Base-by-base conservation (phyloP, 2,797 vertebrate genomes). In the Arctocebus calabarensis region DNA sequence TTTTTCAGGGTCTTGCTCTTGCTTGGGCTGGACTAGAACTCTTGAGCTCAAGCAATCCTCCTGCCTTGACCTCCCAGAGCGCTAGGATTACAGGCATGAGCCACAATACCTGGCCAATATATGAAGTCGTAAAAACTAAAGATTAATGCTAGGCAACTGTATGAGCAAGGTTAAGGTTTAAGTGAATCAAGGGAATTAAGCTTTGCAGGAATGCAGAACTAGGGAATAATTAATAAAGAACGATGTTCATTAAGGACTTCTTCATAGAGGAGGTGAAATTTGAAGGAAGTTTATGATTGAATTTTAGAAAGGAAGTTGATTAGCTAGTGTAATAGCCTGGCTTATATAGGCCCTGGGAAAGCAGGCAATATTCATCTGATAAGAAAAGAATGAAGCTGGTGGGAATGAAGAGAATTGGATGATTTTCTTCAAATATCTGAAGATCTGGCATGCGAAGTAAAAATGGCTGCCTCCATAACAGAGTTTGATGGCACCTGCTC, bases 221-320 rank as follows among this genome's bases (percentile, higher is more conserved):
- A 68, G 3, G 27, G 27, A 57, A 55, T 62, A 83, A 62, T 73
- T 75, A 78, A 57, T 68, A 79, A 91, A 37, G 29, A 83, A 11
- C 45, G 3, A 13, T 45, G 9, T 91, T 94, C 88, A 92, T 83
- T 74, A 93, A 78, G 48, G 34, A 62, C 5, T 8, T 85, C 45
- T 57, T 82, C 77, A 61, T 29, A 82, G 10, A 73, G n/a, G 8
- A 81, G 40, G 19, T 66, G 8, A 92, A 83, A 75, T 84, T 45
- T 71, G 45, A 79, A 90, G 70, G 48, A 88, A 94, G n/a, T 40
- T 78, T 25, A 61, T 74, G 73, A 61, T n/a, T 84, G 57, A 90
- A 66, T 82, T 64, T 88, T 61, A 75, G 78, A 43, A 48, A 9
- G 13, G 3, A 70, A 57, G 52, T 23, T 79, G 83, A 84, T 71